These are phyloP conservation scores for Charina bottae DNA, from an alignment of 2,113 vertebrate species.

Conservation along the genomic window DNA sequence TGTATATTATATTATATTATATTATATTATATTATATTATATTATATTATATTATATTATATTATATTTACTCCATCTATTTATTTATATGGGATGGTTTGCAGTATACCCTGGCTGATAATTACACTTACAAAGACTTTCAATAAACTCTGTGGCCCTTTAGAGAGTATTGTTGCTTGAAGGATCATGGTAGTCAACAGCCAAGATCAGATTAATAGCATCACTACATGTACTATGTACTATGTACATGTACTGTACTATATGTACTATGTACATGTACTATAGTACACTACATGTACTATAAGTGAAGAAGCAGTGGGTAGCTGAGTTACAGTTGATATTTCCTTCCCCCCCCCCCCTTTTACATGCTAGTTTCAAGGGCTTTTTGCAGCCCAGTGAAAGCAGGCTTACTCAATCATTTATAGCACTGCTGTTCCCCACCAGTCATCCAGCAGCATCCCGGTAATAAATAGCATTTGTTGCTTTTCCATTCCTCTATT, in stretches of 20 bases:
- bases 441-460: slow-evolving; percentile 1
- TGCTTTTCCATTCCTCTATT: slow-evolving; percentile 24
- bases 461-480: neutral
- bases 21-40: no score
- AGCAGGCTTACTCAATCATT: slow-evolving; percentile 6
- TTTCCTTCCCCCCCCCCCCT: neutral
- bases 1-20: no score
- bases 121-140: slow-evolving; percentile 37
- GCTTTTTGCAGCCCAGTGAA: slow-evolving; percentile 20
- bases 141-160: neutral
- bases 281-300: no score
- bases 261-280: no score
- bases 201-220: neutral
- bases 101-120: neutral
- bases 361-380: slow-evolving; percentile 29
- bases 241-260: no score
- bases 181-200: neutral
- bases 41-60: no score
- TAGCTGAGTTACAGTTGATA: neutral
- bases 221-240: no score
- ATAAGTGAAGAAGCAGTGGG: no score
- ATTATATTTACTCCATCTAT: neutral
- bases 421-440: neutral
- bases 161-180: neutral
- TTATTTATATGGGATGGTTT: neutral